These are phyloP conservation scores for Drosophila mimetica DNA, from an alignment of 2,888 invertebrate genomes.

Conservation along the genomic window DNA sequence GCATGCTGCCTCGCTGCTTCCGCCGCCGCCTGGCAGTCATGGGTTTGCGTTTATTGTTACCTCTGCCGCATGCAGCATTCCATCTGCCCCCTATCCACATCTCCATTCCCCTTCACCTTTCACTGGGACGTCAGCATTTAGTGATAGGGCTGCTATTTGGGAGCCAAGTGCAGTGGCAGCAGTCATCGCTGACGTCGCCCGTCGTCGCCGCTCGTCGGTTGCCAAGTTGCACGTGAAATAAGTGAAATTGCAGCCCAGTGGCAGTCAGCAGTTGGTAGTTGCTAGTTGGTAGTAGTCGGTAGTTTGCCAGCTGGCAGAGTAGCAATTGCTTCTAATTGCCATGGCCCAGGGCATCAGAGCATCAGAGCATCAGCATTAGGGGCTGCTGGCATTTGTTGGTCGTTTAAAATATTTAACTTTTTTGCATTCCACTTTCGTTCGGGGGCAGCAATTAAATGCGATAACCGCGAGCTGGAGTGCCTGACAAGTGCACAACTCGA, in stretches of 20 bases:
- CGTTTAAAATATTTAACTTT: conserved; percentile 37
- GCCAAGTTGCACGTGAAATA: conserved; percentile 59
- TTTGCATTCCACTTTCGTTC: not conserved
- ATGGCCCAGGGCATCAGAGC: conserved; percentile 50
- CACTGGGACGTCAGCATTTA: conserved; percentile 43
- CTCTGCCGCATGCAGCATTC: conserved; percentile 52
- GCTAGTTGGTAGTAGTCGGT: conserved; percentile 18
- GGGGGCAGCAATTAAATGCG: conserved; percentile 53
- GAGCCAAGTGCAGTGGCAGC: conserved; percentile 42
- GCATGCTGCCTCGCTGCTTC: conserved; percentile 61
- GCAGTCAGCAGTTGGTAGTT: conserved; percentile 42
- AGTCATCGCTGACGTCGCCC: conserved; percentile 50
- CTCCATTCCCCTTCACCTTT: conserved; percentile 22
- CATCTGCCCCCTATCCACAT: conserved; percentile 5
- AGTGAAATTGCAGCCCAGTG: conserved; percentile 66
- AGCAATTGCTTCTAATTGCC: conserved; percentile 77
- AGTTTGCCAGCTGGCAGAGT: conserved; percentile 46
- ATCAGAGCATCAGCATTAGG: conserved; percentile 16
- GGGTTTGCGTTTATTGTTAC: conserved; percentile 69
- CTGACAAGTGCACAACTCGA: conserved; percentile 36
- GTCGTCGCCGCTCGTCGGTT: conserved; percentile 51
- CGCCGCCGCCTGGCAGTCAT: conserved; percentile 52
- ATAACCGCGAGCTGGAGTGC: conserved; percentile 26
- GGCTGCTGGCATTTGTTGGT: conserved; percentile 23
- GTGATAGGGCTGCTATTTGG: conserved; percentile 35